Conservation (phyloP, 2,888 invertebrate species). For the Idaea biselata region DNA sequence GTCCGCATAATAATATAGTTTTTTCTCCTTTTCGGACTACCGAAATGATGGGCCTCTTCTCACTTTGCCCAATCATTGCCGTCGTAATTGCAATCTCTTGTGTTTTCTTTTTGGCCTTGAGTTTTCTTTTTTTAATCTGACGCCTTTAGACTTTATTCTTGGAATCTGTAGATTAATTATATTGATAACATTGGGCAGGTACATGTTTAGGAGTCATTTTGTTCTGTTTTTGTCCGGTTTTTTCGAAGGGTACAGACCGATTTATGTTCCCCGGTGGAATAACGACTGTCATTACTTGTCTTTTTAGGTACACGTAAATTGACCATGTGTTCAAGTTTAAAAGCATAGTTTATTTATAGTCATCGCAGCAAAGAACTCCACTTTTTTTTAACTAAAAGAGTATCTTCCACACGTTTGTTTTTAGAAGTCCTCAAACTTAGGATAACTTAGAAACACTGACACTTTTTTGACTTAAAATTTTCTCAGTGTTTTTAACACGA, state of each 20-base stretch:
- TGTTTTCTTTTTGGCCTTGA: constrained; percentile 35
- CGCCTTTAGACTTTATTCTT: constrained; percentile 17
- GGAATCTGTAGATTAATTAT: constrained; percentile 18
- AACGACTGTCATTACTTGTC: background rate
- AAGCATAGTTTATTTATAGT: too few species aligned
- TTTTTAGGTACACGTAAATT: too few species aligned
- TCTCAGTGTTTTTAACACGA: too few species aligned
- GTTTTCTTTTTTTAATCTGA: constrained; percentile 35
- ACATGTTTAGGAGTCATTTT: background rate
- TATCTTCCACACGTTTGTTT: too few species aligned
- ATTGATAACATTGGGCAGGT: constrained; percentile 3
- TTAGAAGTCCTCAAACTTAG: background rate
- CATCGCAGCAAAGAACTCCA: too few species aligned
- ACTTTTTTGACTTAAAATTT: too few species aligned
- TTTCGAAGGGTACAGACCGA: background rate
- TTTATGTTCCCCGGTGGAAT: background rate
- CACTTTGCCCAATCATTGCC: constrained; percentile 52
- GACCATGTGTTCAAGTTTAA: too few species aligned
- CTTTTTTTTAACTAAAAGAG: too few species aligned
- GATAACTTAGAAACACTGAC: background rate
- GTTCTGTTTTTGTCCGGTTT: background rate
- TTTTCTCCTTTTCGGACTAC: constrained; percentile 53
- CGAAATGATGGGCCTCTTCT: constrained; percentile 59
- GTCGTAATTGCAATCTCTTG: constrained; percentile 54
- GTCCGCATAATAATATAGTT: constrained; percentile 46